Evolutionary conservation across 2,888 invertebrate genomes (phyloP), one percentile per base, ranked within the genome.

Genomic region (Apotomis betuletana): DNA sequence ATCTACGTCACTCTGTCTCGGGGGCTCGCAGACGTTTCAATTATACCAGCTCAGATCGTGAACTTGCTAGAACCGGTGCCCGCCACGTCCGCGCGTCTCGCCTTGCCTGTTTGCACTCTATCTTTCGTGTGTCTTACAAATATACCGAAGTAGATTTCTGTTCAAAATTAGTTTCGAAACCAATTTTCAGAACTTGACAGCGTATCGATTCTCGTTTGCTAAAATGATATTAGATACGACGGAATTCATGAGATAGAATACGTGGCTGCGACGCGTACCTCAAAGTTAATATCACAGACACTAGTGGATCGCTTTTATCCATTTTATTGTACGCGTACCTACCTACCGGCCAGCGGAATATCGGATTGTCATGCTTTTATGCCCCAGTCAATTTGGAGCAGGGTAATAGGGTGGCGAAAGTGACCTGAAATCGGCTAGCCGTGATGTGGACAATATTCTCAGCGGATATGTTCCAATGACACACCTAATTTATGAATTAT

Each of bases 21-120:
- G 80, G 62, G 63, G 81, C 80, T 81, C 79, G 79, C 77, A 85
- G 87, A 89, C 86, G 81, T 88, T 88, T 89, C 88, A 88, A 89
- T 90, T 90, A 89, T 81, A 78, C 76, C 75, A 77, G 77, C 77
- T 80, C 77, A 79, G 81, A 82, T 85, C 83, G 76, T 77, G 78
- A 77, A 79, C 79, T 83, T 80, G 77, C 80, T 77, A 78, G 75
- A 77, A 67, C 74, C 74, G 65, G 64, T 70, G 63, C 46, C 57
- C 64, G 69, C 74, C 68, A 57, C 55, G 61, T 57, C 60, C 51
- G 69, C 70, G 55, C 72, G 72, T 69, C 72, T 73, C 63, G 54
- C 44, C 57, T 51, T 54, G 57, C 60, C 59, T 63, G 69, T 73
- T 69, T 63, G 72, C 72, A 52, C 64, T 72, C 61, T 36, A 72